Base-by-base conservation (phyloP, 2,888 invertebrate genomes). In the Andrena bucephala region DNA sequence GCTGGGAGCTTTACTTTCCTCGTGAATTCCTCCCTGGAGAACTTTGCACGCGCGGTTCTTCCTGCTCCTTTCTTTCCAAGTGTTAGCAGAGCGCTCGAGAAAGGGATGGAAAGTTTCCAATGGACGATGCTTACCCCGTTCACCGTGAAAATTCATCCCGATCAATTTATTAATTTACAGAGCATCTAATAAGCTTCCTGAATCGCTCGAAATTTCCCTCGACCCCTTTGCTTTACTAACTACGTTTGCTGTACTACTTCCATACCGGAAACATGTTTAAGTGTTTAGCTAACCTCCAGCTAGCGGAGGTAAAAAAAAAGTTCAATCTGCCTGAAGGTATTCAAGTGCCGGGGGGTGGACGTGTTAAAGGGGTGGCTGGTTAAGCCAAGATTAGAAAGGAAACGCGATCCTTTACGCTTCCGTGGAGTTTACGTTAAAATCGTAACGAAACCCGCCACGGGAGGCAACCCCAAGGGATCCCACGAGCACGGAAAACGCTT, bases 21-120 rank as follows among this genome's bases (percentile, higher is more conserved):
- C 57, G 29, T 72, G 74, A 85, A 87, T 87, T 87, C 81, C 85
- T 87, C 85, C 81, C 81, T 50, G 48, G 77, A 66, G 87, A 79
- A 77, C 73, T 70, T 63, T 27, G 20, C 63, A 42, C 48, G 60
- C 42, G 52, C 70, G 80, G 70, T 75, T 79, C 78, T 79, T 79
- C 63, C 66, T 68, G 62, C 33, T 59, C 48, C 73, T 79, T 82
- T 80, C 77, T 71, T 81, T 68, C 54, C 16, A 3, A 42, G 42
- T 42, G 42, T 42, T 42, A 5, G 42, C 42, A 42, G 42, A 42
- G 27, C 48, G 10, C 33, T 59, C 48, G 31, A 27, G 48, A 4
- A 13, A 42, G 48, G 50, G 20, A 6, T 31, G 31, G 66, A 66
- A 52, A 52, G 10, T 66, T 50, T 66, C 24, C 24, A 31, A n/a